Evolutionary conservation across 2,797 vertebrate species (phyloP).

Genomic region (Fratercula arctica): DNA sequence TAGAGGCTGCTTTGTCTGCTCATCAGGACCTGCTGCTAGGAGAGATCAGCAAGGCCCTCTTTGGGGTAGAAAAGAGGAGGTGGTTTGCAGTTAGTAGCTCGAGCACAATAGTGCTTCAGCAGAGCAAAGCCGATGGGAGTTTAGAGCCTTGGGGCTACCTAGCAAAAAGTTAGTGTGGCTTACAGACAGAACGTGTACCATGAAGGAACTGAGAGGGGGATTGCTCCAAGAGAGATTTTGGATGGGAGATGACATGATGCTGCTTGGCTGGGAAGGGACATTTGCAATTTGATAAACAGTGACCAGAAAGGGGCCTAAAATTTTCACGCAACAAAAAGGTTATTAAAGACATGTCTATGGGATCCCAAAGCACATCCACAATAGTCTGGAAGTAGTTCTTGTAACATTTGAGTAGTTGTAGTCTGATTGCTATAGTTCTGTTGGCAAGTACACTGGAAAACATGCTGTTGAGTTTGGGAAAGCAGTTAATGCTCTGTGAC

Average conservation of each 20-base stretch:
- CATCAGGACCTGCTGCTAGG: background rate
- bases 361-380: background rate
- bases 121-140: background rate
- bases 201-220: background rate
- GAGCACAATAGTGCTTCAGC: background rate
- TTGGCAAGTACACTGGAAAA: background rate
- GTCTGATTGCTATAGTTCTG: background rate
- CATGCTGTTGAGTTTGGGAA: background rate
- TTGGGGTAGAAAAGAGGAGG: background rate
- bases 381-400: background rate
- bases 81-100: background rate
- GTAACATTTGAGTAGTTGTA: background rate
- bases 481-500: background rate
- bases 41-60: background rate
- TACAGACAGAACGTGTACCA: background rate
- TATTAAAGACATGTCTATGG: background rate
- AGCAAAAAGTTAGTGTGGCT: background rate
- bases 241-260: background rate
- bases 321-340: background rate
- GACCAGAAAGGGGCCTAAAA: background rate
- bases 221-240: background rate
- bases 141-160: background rate
- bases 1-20: background rate
- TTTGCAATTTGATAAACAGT: background rate
- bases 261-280: background rate